Evolutionary conservation across 1,140 invertebrate species (phyloP).

Genomic region (Dinoponera quadriceps): DNA sequence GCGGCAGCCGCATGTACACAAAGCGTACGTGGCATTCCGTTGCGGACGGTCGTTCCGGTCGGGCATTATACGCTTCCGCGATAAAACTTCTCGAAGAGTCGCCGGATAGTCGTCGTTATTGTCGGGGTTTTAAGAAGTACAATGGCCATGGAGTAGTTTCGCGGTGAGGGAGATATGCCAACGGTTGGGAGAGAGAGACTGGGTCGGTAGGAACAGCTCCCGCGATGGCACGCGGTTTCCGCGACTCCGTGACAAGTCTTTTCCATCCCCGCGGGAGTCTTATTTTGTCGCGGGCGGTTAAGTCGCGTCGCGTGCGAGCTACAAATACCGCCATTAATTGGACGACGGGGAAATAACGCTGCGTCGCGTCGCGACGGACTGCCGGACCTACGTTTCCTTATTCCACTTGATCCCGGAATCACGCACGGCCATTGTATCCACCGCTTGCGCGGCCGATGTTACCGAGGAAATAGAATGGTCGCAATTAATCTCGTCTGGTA

Average conservation of each 20-base stretch:
- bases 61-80: constrained; percentile 46
- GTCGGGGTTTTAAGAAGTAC: constrained; percentile 52
- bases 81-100: constrained; percentile 41
- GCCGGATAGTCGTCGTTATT: constrained; percentile 50
- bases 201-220: background rate
- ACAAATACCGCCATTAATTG: constrained; percentile 48
- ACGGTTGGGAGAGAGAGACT: background rate
- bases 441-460: constrained; percentile 40
- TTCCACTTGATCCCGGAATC: constrained; percentile 40
- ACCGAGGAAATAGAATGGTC: constrained; percentile 55
- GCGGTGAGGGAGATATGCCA: constrained; percentile 20
- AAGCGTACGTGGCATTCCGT: constrained; percentile 31
- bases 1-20: background rate
- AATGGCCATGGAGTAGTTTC: constrained; percentile 15
- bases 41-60: constrained; percentile 10
- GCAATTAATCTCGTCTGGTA: constrained; percentile 53
- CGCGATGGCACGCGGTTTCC: constrained; percentile 21
- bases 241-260: constrained; percentile 37
- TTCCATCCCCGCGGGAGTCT: constrained; percentile 25
- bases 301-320: constrained; percentile 28
- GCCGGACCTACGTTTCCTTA: constrained; percentile 16
- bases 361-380: background rate
- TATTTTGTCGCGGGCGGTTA: constrained; percentile 49
- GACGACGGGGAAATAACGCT: constrained; percentile 21
- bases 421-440: constrained; percentile 40